Conservation (phyloP, 2,797 vertebrate genomes). For the Apodemus agrarius region DNA sequence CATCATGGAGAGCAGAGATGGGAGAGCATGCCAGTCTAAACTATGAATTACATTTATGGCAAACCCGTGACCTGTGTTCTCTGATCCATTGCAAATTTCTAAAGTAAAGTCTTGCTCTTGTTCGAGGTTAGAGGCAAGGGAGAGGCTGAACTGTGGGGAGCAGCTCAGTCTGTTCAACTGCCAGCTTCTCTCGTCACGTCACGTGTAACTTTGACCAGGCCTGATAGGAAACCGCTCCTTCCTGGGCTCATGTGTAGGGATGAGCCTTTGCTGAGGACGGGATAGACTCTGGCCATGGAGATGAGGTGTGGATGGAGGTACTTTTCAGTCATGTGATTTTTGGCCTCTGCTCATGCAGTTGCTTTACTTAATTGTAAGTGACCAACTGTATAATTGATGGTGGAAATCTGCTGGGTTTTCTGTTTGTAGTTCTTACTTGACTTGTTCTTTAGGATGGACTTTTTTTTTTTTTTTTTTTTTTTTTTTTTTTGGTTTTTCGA, state of each 20-base stretch:
- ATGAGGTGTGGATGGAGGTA: background rate
- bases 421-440: background rate
- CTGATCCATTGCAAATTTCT: background rate
- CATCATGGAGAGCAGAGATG: background rate
- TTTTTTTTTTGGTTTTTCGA: no score
- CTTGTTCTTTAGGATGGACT: slow-evolving; percentile 35
- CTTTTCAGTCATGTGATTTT: background rate
- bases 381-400: background rate
- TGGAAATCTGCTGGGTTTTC: background rate
- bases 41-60: background rate
- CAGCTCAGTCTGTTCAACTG: no score
- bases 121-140: background rate
- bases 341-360: background rate
- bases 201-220: background rate
- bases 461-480: no score
- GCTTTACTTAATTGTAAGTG: background rate
- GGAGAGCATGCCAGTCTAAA: slow-evolving; percentile 25
- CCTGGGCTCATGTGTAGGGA: background rate
- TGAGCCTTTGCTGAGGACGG: background rate
- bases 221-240: background rate
- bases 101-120: background rate
- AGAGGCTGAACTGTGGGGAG: background rate
- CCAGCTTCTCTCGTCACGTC: no score
- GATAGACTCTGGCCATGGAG: background rate
- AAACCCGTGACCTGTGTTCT: background rate